Evolutionary conservation across 2,888 invertebrate species (phyloP), one percentile per base, ranked within the genome.

Genomic region (Oithona nana): DNA sequence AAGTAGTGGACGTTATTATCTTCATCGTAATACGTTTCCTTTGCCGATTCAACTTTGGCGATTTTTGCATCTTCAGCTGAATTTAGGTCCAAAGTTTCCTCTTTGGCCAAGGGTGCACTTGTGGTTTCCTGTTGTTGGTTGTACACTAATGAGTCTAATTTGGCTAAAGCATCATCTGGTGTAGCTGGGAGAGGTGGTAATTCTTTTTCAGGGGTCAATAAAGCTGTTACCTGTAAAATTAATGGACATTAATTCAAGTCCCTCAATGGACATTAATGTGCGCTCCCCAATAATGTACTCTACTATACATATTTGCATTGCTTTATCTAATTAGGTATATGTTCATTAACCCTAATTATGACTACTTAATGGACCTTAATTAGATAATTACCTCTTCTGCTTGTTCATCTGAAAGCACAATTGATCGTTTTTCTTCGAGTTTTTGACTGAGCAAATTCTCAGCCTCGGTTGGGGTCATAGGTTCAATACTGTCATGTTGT

Each of bases 401-500:
- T 75, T 88, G 88, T 75, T 88, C 88, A 73, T 89, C 88, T 65
- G 87, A 28, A 6, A 39, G 16, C 6, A 39, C 39, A 20, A 24
- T 26, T 3, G 22, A 20, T 16, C 62, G 28, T 28, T 54, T 52
- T 26, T 62, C 62, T 26, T 11, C 24, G 20, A 62, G 39, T n/a
- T 56, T 29, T 69, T 84, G 82, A 74, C 88, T 88, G 69, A 89
- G 80, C 71, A 89, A 77, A 75, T 84, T 83, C 73, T 88, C 87
- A 16, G 88, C 88, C 74, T 89, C 89, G 70, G 86, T 86, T 61
- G 87, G 83, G 67, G 88, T 88, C 88, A 84, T 84, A 71, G 81
- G 65, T 52, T 69, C 69, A 28, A 68, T 54, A 16, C 29, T n/a
- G 57, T 11, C 30, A 29, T 31, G 29, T n/a, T 29, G n/a, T 3